Conservation (phyloP, 2,888 invertebrate species). For the Cordilura impudica region DNA sequence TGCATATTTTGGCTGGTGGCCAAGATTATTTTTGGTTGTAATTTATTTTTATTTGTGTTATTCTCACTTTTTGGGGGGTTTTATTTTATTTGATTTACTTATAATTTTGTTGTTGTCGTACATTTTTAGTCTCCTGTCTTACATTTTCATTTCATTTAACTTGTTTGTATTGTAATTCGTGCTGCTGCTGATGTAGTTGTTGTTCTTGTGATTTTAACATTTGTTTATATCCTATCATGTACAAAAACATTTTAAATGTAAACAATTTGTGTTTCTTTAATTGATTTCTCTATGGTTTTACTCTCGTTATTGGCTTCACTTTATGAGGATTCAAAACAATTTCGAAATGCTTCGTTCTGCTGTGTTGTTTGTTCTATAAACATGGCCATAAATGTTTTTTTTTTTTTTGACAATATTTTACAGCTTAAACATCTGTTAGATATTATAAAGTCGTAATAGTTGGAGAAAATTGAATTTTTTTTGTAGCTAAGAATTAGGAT, state of each 20-base stretch:
- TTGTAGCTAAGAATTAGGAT: too few relatives aligned
- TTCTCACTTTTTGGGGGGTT: slow-evolving; percentile 27
- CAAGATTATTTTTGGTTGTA: slow-evolving; percentile 59
- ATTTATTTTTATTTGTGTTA: slow-evolving; percentile 36
- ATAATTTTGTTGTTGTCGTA: slow-evolving; percentile 19
- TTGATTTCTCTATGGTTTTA: not conserved
- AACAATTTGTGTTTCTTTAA: slow-evolving; percentile 3
- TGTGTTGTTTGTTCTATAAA: not conserved
- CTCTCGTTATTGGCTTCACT: not conserved
- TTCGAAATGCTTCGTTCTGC: not conserved
- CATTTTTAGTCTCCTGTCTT: slow-evolving; percentile 25
- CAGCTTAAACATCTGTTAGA: slow-evolving; percentile 40
- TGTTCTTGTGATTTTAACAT: not conserved
- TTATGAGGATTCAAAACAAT: not conserved
- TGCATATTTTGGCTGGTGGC: slow-evolving; percentile 54
- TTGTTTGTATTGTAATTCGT: slow-evolving; percentile 3
- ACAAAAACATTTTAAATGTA: slow-evolving; percentile 3
- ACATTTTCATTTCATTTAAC: not conserved
- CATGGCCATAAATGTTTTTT: slow-evolving; percentile 22
- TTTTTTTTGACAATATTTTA: slow-evolving; percentile 44
- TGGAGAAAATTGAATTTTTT: not conserved
- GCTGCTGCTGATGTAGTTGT: not conserved
- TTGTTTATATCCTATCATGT: slow-evolving; percentile 10
- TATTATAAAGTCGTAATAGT: slow-evolving; percentile 15
- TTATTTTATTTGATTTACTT: slow-evolving; percentile 45